phyloP scores from a whole-genome alignment of 2,113 vertebrate species.

The Philantomba maxwellii region DNA sequence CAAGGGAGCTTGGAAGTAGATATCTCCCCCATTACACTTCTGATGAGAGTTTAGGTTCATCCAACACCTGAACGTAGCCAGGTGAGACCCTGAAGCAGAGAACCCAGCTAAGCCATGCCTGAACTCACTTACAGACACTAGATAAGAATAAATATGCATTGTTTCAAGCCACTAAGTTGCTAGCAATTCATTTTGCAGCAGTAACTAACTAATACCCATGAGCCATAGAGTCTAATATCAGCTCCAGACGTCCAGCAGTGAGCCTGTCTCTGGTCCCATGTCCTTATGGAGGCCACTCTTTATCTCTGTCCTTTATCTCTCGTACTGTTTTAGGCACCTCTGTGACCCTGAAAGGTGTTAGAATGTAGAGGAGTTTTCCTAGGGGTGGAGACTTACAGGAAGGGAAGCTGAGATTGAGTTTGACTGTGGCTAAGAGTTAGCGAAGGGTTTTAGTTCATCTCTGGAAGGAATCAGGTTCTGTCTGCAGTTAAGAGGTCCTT shows the following conservation, averaged over 20 bases:
- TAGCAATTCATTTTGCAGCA: neutral
- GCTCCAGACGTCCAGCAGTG: neutral
- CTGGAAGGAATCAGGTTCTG: neutral
- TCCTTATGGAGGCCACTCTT: neutral
- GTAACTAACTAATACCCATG: neutral
- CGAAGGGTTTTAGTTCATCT: neutral
- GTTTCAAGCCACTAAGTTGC: neutral
- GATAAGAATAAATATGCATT: neutral
- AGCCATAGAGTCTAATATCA: neutral
- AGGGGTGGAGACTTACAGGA: neutral
- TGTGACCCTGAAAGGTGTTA: neutral
- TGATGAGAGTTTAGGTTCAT: neutral
- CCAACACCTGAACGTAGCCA: neutral
- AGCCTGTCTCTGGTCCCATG: neutral
- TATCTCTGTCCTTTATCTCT: neutral
- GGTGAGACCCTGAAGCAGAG: neutral
- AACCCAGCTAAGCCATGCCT: neutral
- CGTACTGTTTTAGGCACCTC: neutral
- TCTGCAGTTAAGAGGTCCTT: neutral
- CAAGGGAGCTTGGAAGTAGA: neutral
- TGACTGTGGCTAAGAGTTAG: neutral
- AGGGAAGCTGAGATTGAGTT: neutral
- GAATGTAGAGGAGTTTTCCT: neutral
- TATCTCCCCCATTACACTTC: neutral
- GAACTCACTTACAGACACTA: neutral